These are phyloP conservation scores for Cantharis rustica DNA, from an alignment of 2,888 invertebrate species.

Conservation along the genomic window DNA sequence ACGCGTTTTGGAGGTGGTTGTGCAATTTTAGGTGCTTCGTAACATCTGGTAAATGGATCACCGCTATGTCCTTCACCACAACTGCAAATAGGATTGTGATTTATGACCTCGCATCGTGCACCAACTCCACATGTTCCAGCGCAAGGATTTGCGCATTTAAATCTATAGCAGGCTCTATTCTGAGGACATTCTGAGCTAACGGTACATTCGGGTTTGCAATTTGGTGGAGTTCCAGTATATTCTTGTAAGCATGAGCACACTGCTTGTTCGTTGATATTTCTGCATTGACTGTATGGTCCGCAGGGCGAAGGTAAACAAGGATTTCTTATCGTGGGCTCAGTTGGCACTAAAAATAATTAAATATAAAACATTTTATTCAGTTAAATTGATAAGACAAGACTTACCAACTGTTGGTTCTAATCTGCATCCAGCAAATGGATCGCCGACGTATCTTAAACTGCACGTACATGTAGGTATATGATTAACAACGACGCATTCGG, in stretches of 20 bases:
- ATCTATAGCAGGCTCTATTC: conserved; percentile 67
- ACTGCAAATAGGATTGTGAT: conserved; percentile 77
- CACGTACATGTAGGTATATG: conserved; percentile 88
- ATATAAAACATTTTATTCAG: not conserved
- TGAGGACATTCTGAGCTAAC: conserved; percentile 71
- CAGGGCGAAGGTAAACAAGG: conserved; percentile 81
- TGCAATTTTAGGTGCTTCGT: conserved; percentile 33
- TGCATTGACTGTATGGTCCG: conserved; percentile 78
- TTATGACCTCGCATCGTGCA: conserved; percentile 75
- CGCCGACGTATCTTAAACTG: conserved; percentile 71
- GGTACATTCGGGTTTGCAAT: conserved; percentile 74
- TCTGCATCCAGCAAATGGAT: conserved; percentile 68
- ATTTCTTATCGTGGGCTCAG: conserved; percentile 50
- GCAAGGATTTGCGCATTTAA: conserved; percentile 76
- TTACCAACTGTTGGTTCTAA: conserved; percentile 45
- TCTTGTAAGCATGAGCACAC: conserved; percentile 72
- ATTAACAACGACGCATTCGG: conserved; percentile 82
- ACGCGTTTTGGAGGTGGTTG: conserved; percentile 47
- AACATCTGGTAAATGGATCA: conserved; percentile 73
- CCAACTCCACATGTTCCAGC: conserved; percentile 78
- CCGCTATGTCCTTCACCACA: conserved; percentile 77
- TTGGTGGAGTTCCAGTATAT: conserved; percentile 68
- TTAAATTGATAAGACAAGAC: not conserved
- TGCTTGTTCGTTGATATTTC: conserved; percentile 69
- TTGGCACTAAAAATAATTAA: conserved; percentile 34